phyloP scores from a whole-genome alignment of 2,113 vertebrate genomes.

The Pitta sordida region DNA sequence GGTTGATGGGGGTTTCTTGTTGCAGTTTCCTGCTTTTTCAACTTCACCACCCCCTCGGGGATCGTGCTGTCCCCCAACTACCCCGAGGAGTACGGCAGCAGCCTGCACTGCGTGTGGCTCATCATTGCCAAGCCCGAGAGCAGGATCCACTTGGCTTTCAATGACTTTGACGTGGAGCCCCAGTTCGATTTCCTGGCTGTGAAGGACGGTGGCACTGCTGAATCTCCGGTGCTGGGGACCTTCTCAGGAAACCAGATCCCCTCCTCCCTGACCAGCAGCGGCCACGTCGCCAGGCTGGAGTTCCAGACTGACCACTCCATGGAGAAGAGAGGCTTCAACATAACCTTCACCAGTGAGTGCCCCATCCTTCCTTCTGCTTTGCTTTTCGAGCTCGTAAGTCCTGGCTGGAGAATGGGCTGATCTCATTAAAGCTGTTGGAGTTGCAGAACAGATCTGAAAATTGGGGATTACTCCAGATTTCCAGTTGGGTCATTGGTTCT shows the following conservation, averaged over 20 bases:
- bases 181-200: slow-evolving; percentile 97
- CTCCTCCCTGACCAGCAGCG: slow-evolving; percentile 94
- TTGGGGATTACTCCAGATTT: not conserved
- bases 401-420: fast-evolving
- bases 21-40: slow-evolving; percentile 98
- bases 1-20: slow-evolving; percentile 43
- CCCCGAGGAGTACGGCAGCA: slow-evolving; percentile 96
- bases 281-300: slow-evolving; percentile 90
- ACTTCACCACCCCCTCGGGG: slow-evolving; percentile 95
- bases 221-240: slow-evolving; percentile 92
- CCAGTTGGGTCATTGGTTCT: not conserved
- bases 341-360: slow-evolving; percentile 95
- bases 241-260: slow-evolving; percentile 92
- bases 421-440: not conserved
- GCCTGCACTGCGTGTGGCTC: slow-evolving; percentile 97
- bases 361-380: not conserved
- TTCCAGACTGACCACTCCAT: slow-evolving; percentile 99
- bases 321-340: slow-evolving; percentile 96
- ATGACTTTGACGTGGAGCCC: slow-evolving; percentile 98
- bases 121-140: slow-evolving; percentile 94
- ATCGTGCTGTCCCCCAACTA: slow-evolving; percentile 95
- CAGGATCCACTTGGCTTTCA: slow-evolving; percentile 96
- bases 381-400: not conserved
- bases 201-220: slow-evolving; percentile 91
- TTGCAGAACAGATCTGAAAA: not conserved